phyloP scores from a whole-genome alignment of 2,888 invertebrate species.

The Desoria tigrina region DNA sequence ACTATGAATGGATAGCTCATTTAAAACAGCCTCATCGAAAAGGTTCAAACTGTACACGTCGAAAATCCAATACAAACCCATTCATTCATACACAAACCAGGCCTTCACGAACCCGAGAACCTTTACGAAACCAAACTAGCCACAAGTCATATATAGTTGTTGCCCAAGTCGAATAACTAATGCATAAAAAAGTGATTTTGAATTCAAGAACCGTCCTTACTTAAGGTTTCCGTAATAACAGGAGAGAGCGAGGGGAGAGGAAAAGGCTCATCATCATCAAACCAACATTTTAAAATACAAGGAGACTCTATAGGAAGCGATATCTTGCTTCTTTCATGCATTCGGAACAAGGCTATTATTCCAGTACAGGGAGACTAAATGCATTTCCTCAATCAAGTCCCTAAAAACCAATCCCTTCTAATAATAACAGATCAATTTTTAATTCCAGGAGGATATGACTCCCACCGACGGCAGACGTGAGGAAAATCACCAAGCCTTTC shows the following conservation, averaged over 20 bases:
- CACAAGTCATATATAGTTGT: neutral
- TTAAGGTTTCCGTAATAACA: conserved; percentile 7
- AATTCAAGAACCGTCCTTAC: conserved; percentile 33
- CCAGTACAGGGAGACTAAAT: conserved; percentile 15
- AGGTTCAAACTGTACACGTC: too few species aligned
- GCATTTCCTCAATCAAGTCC: conserved; percentile 21
- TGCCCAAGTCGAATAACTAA: neutral
- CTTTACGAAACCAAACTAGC: too few species aligned
- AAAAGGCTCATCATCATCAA: conserved; percentile 30
- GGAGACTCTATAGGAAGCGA: too few species aligned
- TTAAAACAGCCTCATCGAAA: too few species aligned
- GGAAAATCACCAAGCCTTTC: conserved; percentile 15
- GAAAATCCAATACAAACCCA: too few species aligned
- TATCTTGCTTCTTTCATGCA: too few species aligned
- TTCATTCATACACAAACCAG: too few species aligned
- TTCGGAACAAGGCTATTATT: too few species aligned
- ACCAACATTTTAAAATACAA: neutral
- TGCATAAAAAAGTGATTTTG: conserved; percentile 32
- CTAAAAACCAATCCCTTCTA: conserved; percentile 39
- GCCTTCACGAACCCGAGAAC: too few species aligned
- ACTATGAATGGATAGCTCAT: too few species aligned
- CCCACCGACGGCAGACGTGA: conserved; percentile 36
- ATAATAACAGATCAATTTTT: conserved; percentile 46
- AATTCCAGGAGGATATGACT: conserved; percentile 34
- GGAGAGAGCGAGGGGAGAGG: conserved; percentile 9